These are phyloP conservation scores for Drosophila atripex DNA, from an alignment of 2,888 invertebrate genomes.

Conservation along the genomic window DNA sequence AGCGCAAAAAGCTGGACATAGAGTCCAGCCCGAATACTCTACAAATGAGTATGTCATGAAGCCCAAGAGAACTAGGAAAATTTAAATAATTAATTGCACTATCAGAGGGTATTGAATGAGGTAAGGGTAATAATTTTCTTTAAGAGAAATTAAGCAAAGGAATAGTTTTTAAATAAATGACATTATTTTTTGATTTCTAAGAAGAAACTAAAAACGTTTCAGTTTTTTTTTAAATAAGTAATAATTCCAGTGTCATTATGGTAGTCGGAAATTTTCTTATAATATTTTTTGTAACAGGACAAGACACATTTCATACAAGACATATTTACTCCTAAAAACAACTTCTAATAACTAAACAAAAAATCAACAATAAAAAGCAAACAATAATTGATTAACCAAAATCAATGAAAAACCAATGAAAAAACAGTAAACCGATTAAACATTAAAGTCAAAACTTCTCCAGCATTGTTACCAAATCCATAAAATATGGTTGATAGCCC, in stretches of 20 bases:
- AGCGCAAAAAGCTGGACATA: slow-evolving; percentile 13
- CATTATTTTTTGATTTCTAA: too few species aligned
- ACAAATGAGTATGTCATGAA: slow-evolving; percentile 1
- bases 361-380: background rate
- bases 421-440: background rate
- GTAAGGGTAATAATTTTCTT: background rate
- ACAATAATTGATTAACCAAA: background rate
- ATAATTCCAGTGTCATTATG: too few species aligned
- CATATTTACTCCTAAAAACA: too few species aligned
- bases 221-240: too few species aligned
- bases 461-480: slow-evolving; percentile 30
- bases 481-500: slow-evolving; percentile 19
- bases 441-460: background rate
- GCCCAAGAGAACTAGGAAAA: background rate
- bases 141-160: background rate
- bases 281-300: too few species aligned
- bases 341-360: background rate
- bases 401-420: slow-evolving; percentile 8
- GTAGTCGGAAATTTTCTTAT: too few species aligned
- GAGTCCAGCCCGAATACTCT: slow-evolving; percentile 16
- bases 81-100: slow-evolving; percentile 12
- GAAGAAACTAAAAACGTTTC: too few species aligned
- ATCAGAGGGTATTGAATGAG: background rate
- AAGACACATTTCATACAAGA: too few species aligned
- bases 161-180: too few species aligned